Evolutionary conservation across 2,888 invertebrate genomes (phyloP), one percentile per base, ranked within the genome.

Genomic region (Cantharis nigra): DNA sequence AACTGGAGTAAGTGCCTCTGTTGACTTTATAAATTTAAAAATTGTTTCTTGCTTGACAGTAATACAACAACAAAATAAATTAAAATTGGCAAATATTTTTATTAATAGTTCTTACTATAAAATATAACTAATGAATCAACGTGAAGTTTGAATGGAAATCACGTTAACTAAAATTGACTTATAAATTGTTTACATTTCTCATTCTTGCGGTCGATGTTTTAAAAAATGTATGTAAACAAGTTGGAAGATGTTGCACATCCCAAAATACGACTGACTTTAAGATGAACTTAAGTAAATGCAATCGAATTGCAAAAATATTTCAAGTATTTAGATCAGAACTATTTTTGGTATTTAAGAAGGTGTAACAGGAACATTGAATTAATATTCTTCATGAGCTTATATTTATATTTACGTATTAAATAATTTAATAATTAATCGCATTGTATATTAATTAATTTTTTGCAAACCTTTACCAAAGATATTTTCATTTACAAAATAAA

Each of bases 281-380:
- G 23, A 23, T 67, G 65, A 67, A 67, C 65, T 67, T 67, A 20
- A 67, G 16, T 26, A 23, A 67, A 23, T 67, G 65, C 65, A 65
- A 13, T 49, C 33, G 26, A 18, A 64, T 30, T 30, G 67, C 67
- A 74, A 64, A 69, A 70, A 62, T 69, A 69, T 28, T 65, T 63
- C 70, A 11, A n/a, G n/a, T 23, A 75, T 74, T 74, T 75, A 75
- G 75, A 75, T 75, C 75, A 75, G 71, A 70, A 71, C 75, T 75
- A 75, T 75, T 75, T 75, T 67, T 71, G 26, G 26, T 33, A 63
- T 14, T 28, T 33, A 69, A 63, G 70, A 63, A 74, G 70, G 74
- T 74, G 74, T 63, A 69, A 28, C 11, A 13, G 70, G 69, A 69
- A 73, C 69, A 49, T 62, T 67, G 49, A 49, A 49, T 67, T 26